phyloP scores from a whole-genome alignment of 1,140 invertebrate genomes.

The Pseudomyrmex sp. region DNA sequence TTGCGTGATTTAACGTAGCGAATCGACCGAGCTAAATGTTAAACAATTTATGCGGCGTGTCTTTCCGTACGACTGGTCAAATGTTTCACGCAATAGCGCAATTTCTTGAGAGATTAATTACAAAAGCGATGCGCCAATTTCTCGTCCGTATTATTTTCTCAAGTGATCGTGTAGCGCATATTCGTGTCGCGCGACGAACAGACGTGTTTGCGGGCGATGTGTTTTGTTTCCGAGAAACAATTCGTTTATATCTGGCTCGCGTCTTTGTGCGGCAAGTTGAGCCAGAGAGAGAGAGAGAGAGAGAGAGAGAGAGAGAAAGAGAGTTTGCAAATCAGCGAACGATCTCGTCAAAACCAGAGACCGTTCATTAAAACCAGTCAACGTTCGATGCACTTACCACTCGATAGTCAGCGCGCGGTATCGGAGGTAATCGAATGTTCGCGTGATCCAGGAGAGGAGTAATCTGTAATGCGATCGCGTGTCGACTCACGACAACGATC shows the following conservation, averaged over 20 bases:
- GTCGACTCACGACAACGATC: conserved; percentile 4
- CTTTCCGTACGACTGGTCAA: not conserved
- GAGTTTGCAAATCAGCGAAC: conserved; percentile 1
- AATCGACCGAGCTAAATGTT: conserved; percentile 7
- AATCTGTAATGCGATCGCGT: conserved; percentile 27
- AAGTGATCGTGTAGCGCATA: not conserved
- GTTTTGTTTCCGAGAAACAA: not conserved
- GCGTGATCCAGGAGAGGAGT: conserved; percentile 17
- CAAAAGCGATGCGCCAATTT: not conserved
- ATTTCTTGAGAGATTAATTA: not conserved
- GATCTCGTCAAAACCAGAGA: conserved; percentile 15
- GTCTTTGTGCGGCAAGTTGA: conserved; percentile 27
- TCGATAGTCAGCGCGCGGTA: not conserved
- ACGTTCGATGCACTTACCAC: not conserved
- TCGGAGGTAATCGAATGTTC: conserved; percentile 44
- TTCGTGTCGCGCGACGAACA: not conserved
- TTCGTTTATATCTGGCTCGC: not conserved
- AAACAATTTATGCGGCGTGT: not conserved
- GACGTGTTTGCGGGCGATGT: not conserved
- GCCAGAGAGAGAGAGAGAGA: not conserved
- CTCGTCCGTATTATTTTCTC: not conserved
- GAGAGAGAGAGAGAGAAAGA: conserved; percentile 4
- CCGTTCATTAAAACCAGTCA: conserved; percentile 37
- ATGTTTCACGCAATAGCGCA: not conserved
- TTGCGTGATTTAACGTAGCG: not conserved